Evolutionary conservation across 2,113 vertebrate genomes (phyloP).

Genomic region (Edolisoma coerulescens): DNA sequence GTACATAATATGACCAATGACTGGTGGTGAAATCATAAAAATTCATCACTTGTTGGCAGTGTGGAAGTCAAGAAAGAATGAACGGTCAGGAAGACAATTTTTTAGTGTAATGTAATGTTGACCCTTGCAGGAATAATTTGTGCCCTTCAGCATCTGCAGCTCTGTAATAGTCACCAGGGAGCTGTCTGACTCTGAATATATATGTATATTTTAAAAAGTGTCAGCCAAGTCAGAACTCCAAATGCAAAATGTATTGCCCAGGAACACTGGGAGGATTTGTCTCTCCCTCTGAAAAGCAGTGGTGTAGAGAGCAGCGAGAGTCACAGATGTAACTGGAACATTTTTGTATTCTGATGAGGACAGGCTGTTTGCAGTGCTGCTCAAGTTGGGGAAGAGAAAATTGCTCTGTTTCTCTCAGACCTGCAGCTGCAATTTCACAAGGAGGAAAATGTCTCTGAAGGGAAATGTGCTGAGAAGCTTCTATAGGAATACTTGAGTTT

Average conservation of each 20-base stretch:
- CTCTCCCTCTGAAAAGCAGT: background rate
- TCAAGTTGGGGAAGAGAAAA: background rate
- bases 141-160: slow-evolving; percentile 67
- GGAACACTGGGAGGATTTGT: slow-evolving; percentile 40
- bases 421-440: background rate
- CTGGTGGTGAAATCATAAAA: slow-evolving; percentile 59
- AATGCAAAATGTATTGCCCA: slow-evolving; percentile 40
- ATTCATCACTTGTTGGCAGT: slow-evolving; percentile 41
- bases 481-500: background rate
- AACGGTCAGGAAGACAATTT: slow-evolving; percentile 63
- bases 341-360: background rate
- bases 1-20: background rate
- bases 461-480: background rate
- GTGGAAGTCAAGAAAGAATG: slow-evolving; percentile 37
- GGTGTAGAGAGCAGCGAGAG: background rate
- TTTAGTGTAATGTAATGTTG: slow-evolving; percentile 64
- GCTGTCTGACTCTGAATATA: slow-evolving; percentile 26
- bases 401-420: background rate
- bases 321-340: background rate
- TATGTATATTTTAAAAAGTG: background rate
- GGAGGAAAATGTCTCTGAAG: background rate
- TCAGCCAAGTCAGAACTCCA: slow-evolving; percentile 49
- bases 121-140: slow-evolving; percentile 60
- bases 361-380: background rate
- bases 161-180: slow-evolving; percentile 56